A percentile compares a stretch with the other conserved stretches of the same genome.
Evolutionary conservation across 1,140 invertebrate species (phyloP).

Genomic region (Caenorhabditis latens): DNA sequence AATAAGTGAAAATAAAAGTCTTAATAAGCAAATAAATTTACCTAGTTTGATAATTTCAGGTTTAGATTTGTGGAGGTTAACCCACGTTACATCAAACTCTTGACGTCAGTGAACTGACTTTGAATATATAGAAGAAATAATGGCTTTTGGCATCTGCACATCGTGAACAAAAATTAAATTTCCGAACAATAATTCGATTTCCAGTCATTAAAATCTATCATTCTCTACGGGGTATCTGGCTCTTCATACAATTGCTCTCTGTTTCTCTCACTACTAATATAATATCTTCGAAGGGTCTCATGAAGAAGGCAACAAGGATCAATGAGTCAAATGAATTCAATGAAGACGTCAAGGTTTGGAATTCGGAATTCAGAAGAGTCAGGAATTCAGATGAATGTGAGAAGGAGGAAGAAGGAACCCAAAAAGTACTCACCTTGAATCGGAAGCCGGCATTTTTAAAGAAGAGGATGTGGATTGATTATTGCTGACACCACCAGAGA

Average conservation of each 20-base stretch:
- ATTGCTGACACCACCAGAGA: background rate
- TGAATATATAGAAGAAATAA: background rate
- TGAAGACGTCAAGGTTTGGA: background rate
- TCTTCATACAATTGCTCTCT: background rate
- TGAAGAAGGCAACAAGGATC: no score
- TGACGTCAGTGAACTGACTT: no score
- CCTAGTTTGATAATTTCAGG: no score
- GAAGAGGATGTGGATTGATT: background rate
- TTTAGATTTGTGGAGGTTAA: no score
- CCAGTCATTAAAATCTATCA: background rate
- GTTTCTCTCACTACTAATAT: background rate
- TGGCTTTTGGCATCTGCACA: background rate
- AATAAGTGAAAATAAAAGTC: no score
- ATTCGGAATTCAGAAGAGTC: background rate
- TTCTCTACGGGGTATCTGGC: background rate
- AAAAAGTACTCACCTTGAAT: slow-evolving; percentile 36
- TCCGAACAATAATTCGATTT: background rate
- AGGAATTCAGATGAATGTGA: background rate
- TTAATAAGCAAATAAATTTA: no score
- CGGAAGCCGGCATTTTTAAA: slow-evolving; percentile 23
- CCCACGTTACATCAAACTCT: no score
- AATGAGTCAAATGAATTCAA: no score
- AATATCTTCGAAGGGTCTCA: no score
- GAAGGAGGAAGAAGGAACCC: background rate
- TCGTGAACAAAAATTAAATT: background rate